phyloP scores from a whole-genome alignment of 2,888 invertebrate species.

The Andrena praecox region DNA sequence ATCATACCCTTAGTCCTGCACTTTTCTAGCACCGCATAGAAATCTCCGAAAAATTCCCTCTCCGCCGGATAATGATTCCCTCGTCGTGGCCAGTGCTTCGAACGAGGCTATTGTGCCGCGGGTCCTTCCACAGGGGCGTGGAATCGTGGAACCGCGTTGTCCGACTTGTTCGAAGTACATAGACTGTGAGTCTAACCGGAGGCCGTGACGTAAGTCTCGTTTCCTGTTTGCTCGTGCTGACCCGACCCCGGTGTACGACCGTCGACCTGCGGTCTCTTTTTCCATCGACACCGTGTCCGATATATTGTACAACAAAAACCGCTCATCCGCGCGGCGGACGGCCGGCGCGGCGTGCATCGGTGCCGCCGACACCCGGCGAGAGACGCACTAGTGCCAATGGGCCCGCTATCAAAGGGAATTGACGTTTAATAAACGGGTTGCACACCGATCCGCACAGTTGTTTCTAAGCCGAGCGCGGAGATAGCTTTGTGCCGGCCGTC shows the following conservation, averaged over 20 bases:
- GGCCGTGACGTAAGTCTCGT: conserved; percentile 70
- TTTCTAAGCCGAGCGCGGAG: background rate
- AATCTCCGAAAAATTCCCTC: too few relatives aligned
- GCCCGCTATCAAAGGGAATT: conserved; percentile 28
- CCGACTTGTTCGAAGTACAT: conserved; percentile 5
- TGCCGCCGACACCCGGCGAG: background rate
- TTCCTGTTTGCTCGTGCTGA: conserved; percentile 69
- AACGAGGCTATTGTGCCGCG: background rate
- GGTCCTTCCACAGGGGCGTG: background rate
- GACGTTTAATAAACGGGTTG: conserved; percentile 46
- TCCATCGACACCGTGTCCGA: conserved; percentile 43
- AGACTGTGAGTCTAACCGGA: conserved; percentile 42
- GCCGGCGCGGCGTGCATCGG: background rate
- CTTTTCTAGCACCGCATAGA: too few relatives aligned
- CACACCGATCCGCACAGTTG: background rate
- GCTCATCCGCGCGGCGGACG: conserved; percentile 4
- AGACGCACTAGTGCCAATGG: conserved; percentile 22
- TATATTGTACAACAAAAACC: conserved; percentile 36
- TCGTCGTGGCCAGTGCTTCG: too few relatives aligned
- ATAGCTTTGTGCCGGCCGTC: conserved; percentile 10
- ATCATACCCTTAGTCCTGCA: too few relatives aligned
- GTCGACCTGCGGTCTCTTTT: conserved; percentile 56
- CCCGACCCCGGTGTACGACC: conserved; percentile 61
- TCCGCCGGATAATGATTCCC: too few relatives aligned
- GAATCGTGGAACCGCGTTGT: conserved; percentile 26